A percentile compares a stretch with the other conserved stretches of the same genome.
These are phyloP conservation scores for Nymphicus hollandicus DNA, from an alignment of 2,113 vertebrate genomes.

Conservation along the genomic window DNA sequence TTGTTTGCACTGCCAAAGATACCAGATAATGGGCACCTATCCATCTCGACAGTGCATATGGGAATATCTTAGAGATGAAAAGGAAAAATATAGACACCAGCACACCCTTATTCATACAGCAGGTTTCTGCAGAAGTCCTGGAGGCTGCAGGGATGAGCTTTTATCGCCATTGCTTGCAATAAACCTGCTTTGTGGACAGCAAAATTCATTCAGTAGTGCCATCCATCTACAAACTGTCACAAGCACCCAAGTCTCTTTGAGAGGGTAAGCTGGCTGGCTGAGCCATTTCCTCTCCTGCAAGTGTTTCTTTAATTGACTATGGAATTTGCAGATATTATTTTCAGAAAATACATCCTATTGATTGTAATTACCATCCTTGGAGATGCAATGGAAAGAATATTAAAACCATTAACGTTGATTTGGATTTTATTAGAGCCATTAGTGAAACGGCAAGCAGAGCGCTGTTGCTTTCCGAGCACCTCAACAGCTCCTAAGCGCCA, in stretches of 20 bases:
- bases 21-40: accelerated
- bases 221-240: neutral
- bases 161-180: neutral
- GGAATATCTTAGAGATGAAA: neutral
- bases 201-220: neutral
- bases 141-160: neutral
- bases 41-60: accelerated
- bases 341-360: slow-evolving; percentile 24
- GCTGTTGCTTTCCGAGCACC: neutral
- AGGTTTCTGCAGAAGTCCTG: neutral
- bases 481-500: neutral
- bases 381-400: slow-evolving; percentile 23
- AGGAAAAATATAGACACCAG: neutral
- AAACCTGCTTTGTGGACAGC: neutral
- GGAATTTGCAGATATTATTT: neutral
- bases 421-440: slow-evolving; percentile 41
- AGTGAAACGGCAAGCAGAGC: neutral
- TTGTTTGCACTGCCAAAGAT: accelerated
- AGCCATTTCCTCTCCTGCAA: neutral
- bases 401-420: slow-evolving; percentile 34
- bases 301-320: neutral
- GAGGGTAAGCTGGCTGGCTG: neutral
- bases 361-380: slow-evolving; percentile 3
- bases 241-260: neutral
- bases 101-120: neutral